Percentiles rank a stretch among this genome's conserved stretches.
These are phyloP conservation scores for Prunella himalayana DNA, from an alignment of 2,113 vertebrate species.

Conservation along the genomic window DNA sequence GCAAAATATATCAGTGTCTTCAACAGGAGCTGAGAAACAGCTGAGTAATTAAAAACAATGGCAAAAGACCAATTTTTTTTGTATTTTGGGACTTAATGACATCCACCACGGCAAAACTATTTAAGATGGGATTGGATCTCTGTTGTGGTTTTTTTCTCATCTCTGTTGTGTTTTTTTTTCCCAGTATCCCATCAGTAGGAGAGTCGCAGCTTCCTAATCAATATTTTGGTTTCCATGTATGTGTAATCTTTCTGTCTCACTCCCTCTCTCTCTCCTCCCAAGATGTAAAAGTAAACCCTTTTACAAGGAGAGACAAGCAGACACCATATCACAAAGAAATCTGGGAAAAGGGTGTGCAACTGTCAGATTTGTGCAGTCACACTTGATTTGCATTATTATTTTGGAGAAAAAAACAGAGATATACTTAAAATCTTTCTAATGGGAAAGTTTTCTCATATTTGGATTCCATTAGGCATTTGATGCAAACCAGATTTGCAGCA, in stretches of 20 bases:
- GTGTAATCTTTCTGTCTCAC: not conserved
- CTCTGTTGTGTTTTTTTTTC: too few species aligned
- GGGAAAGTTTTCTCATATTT: not conserved
- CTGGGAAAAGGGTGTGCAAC: not conserved
- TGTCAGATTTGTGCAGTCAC: fast-evolving
- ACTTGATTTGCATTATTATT: not conserved
- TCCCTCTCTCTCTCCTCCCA: not conserved
- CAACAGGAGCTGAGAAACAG: not conserved
- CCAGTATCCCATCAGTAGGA: fast-evolving
- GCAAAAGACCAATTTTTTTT: not conserved
- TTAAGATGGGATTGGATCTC: not conserved
- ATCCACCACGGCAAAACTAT: not conserved
- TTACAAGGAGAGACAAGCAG: not conserved
- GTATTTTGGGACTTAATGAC: not conserved
- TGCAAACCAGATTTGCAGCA: not conserved
- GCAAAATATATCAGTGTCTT: not conserved
- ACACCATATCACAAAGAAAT: not conserved
- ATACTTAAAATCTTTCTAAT: not conserved
- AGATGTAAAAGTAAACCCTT: not conserved
- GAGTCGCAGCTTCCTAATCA: not conserved
- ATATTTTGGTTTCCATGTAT: not conserved
- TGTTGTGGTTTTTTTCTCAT: too few species aligned
- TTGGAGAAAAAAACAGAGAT: not conserved
- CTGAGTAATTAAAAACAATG: not conserved
- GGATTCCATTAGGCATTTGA: not conserved